Percentiles rank a stretch among this genome's conserved stretches.
These are phyloP conservation scores for Leucoraja ocellata DNA, from an alignment of 2,797 vertebrate genomes.

Conservation along the genomic window DNA sequence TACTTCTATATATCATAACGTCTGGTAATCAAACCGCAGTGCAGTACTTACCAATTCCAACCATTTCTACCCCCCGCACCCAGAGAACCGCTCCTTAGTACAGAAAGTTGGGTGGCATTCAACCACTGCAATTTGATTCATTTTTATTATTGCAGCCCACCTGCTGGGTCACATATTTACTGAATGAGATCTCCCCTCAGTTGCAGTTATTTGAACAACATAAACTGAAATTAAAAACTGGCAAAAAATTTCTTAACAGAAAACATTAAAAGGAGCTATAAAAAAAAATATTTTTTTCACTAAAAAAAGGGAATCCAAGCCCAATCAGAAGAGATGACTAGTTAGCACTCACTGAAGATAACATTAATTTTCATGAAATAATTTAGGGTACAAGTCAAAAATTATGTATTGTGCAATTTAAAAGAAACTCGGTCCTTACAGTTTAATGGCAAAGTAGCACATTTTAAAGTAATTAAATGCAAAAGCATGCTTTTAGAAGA, in stretches of 20 bases:
- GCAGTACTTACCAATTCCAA: not conserved
- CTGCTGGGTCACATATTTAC: slow-evolving; percentile 25
- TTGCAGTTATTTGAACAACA: slow-evolving; percentile 23
- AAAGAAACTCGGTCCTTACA: not conserved
- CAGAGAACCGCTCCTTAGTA: not conserved
- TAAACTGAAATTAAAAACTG: slow-evolving; percentile 8
- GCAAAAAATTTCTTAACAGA: no score
- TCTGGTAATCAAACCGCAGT: not conserved
- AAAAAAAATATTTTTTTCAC: not conserved
- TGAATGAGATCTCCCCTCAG: slow-evolving; percentile 26
- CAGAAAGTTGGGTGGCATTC: not conserved
- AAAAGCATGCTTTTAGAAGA: slow-evolving; percentile 18
- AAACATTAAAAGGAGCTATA: slow-evolving; percentile 4
- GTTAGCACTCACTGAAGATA: not conserved
- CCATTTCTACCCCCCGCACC: not conserved
- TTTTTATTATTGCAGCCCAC: slow-evolving; percentile 20
- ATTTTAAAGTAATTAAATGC: slow-evolving; percentile 28
- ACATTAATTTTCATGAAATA: not conserved
- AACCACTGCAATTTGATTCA: slow-evolving; percentile 25
- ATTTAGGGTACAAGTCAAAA: slow-evolving; percentile 11
- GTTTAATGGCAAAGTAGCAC: slow-evolving; percentile 13
- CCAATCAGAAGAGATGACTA: not conserved
- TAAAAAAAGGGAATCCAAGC: not conserved
- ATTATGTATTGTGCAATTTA: not conserved
- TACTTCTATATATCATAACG: not conserved